phyloP scores from a whole-genome alignment of 2,113 vertebrate genomes.

The Labeo catla region DNA sequence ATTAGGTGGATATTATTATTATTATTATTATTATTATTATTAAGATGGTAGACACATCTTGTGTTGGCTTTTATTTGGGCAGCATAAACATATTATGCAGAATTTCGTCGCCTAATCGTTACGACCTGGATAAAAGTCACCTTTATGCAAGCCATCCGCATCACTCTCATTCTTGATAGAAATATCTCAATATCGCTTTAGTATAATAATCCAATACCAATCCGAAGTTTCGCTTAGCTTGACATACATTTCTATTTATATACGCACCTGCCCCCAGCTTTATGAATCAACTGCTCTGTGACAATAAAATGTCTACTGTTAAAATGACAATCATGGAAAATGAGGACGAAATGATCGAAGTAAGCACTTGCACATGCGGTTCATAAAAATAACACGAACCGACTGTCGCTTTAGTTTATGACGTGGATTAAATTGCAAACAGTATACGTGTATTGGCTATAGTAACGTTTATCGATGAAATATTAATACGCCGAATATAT shows the following conservation, averaged over 20 bases:
- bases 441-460: background rate
- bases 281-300: background rate
- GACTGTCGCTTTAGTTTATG: background rate
- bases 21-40: slow-evolving; percentile 38
- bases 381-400: slow-evolving; percentile 5
- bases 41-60: slow-evolving; percentile 23
- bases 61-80: slow-evolving; percentile 2
- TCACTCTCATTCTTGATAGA: slow-evolving; percentile 44
- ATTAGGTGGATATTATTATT: slow-evolving; percentile 47
- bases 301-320: background rate
- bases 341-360: slow-evolving; percentile 18
- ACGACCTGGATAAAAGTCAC: slow-evolving; percentile 48
- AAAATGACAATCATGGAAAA: slow-evolving; percentile 17
- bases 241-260: background rate
- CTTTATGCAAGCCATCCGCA: slow-evolving; percentile 34
- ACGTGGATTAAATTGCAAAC: slow-evolving; percentile 18
- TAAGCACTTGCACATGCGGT: background rate
- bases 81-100: slow-evolving; percentile 55
- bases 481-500: background rate
- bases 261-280: background rate
- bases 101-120: slow-evolving; percentile 46
- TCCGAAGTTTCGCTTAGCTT: background rate
- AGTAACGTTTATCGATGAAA: background rate
- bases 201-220: background rate
- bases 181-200: slow-evolving; percentile 11